A percentile compares a stretch with the other conserved stretches of the same genome.
phyloP scores from a whole-genome alignment of 2,888 invertebrate species.

The Thymelicus sylvestris region DNA sequence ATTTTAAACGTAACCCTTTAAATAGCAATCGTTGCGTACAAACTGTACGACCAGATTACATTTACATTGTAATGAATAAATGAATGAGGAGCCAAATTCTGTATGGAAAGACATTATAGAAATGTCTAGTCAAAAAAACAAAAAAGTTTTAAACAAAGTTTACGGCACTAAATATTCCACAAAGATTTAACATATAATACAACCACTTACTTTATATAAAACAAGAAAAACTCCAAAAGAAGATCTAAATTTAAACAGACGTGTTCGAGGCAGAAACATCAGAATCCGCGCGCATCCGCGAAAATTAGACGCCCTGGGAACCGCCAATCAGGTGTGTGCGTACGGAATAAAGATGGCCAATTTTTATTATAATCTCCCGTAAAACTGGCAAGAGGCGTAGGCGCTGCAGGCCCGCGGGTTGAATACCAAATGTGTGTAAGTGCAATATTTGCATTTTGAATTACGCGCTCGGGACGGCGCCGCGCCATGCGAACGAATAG shows the following conservation, averaged over 20 bases:
- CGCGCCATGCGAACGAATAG: slow-evolving; percentile 36
- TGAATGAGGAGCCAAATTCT: no score
- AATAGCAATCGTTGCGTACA: no score
- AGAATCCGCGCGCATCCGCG: slow-evolving; percentile 49
- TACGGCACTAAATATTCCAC: no score
- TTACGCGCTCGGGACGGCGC: slow-evolving; percentile 72
- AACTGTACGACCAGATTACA: no score
- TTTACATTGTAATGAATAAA: no score
- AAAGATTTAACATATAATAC: no score
- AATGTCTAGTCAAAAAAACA: no score
- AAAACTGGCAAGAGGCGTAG: slow-evolving; percentile 76
- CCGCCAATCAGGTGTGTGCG: slow-evolving; percentile 77
- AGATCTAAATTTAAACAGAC: slow-evolving; percentile 18
- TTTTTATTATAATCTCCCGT: slow-evolving; percentile 83
- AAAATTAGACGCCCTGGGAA: slow-evolving; percentile 82
- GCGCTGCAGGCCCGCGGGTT: slow-evolving; percentile 65
- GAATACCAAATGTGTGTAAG: slow-evolving; percentile 82
- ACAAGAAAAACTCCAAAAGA: background rate
- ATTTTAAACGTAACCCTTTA: no score
- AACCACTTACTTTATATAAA: no score
- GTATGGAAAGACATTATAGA: no score
- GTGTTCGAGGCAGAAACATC: background rate
- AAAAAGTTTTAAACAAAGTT: no score
- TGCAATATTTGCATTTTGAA: slow-evolving; percentile 83
- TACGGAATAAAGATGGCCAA: slow-evolving; percentile 76